phyloP scores from a whole-genome alignment of 2,113 vertebrate species.

The Dipodomys ordii region DNA sequence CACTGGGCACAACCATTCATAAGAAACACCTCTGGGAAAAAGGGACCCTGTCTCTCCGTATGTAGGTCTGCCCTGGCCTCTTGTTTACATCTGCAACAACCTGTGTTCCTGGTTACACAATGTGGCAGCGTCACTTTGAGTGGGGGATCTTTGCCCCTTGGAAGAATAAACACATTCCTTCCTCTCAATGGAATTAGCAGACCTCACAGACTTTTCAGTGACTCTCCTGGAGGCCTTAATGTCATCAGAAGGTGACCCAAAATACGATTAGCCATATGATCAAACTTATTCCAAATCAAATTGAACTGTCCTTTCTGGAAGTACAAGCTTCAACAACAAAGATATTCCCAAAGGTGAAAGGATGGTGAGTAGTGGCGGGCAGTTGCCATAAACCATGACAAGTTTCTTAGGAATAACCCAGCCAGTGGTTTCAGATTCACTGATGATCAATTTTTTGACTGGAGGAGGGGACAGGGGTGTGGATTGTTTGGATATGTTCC shows the following conservation, averaged over 20 bases:
- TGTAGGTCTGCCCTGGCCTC: conserved; percentile 30
- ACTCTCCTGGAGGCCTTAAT: conserved; percentile 61
- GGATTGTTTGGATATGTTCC: conserved; percentile 34
- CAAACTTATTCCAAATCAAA: background rate
- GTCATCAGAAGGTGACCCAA: conserved; percentile 65
- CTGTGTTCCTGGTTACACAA: conserved; percentile 79
- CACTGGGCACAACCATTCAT: conserved; percentile 81
- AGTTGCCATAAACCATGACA: background rate
- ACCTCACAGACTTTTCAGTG: conserved; percentile 43
- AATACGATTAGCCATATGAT: background rate
- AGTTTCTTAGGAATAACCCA: conserved; percentile 9
- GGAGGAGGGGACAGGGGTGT: background rate
- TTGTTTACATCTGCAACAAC: conserved; percentile 79
- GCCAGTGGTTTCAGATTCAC: background rate
- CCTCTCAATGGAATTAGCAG: conserved; percentile 47
- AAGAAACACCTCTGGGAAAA: conserved; percentile 81
- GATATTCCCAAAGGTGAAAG: background rate
- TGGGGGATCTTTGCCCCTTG: conserved; percentile 77
- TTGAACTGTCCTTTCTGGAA: background rate
- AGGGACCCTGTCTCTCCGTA: conserved; percentile 51
- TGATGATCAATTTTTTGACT: conserved; percentile 8
- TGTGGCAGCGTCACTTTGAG: conserved; percentile 70
- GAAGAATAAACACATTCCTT: conserved; percentile 83
- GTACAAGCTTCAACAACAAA: background rate
- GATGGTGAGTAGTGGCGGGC: background rate